Conservation (phyloP, 30 jellyfish, hydroid and myxozoan genomes). For the Aurelia sp. region DNA sequence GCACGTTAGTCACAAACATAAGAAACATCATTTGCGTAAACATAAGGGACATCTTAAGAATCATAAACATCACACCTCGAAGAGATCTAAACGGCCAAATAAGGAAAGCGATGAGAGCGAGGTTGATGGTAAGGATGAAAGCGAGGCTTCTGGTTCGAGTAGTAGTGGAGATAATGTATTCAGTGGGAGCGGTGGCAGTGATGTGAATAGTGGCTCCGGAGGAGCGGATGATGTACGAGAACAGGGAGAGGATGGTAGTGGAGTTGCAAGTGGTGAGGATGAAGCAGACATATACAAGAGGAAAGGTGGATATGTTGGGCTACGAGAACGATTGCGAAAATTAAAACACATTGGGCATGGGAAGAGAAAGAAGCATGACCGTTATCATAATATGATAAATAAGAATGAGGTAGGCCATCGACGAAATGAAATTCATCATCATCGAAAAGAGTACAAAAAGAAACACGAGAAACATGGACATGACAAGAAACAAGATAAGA, state of each 20-base stretch:
- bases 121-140: neutral
- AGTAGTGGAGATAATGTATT: constrained; percentile 39
- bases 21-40: neutral
- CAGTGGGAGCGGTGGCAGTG: constrained; percentile 12
- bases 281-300: neutral
- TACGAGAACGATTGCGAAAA: constrained; percentile 26
- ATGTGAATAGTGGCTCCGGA: constrained; percentile 29
- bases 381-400: neutral
- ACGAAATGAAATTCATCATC: neutral
- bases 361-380: neutral
- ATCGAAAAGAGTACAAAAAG: too few relatives aligned
- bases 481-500: too few relatives aligned
- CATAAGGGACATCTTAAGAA: neutral
- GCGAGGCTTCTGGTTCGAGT: constrained; percentile 2
- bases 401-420: neutral
- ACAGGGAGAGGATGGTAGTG: neutral
- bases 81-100: neutral
- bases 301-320: constrained; percentile 6
- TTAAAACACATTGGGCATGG: neutral
- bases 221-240: neutral
- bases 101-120: neutral
- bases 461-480: too few relatives aligned
- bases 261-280: neutral
- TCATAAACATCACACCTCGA: neutral
- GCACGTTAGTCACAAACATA: neutral